Evolutionary conservation across 1,140 invertebrate species (phyloP).

Genomic region (Saccostrea glomerata): DNA sequence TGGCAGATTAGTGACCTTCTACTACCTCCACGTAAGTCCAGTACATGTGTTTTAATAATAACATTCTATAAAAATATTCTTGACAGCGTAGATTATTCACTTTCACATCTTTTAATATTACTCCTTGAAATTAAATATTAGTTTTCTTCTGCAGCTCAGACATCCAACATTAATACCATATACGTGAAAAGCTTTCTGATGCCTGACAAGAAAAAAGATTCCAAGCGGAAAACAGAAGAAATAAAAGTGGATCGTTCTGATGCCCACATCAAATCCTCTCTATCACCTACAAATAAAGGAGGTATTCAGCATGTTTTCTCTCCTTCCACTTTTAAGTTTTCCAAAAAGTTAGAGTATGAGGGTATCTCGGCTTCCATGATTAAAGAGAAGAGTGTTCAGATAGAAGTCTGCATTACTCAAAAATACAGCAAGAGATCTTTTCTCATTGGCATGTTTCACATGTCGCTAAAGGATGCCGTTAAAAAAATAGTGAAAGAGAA

Average conservation of each 20-base stretch:
- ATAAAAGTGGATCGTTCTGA: slow-evolving; percentile 64
- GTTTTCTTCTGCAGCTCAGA: slow-evolving; percentile 65
- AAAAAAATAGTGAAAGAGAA: slow-evolving; percentile 72
- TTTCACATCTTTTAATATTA: no score
- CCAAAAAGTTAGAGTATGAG: slow-evolving; percentile 70
- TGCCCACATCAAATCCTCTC: slow-evolving; percentile 51
- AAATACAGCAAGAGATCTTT: slow-evolving; percentile 70
- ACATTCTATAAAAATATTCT: no score
- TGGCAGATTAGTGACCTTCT: slow-evolving; percentile 75
- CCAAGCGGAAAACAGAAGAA: slow-evolving; percentile 74
- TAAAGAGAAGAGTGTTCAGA: slow-evolving; percentile 65
- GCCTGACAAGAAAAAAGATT: slow-evolving; percentile 72
- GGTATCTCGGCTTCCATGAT: slow-evolving; percentile 66
- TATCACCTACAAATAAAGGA: slow-evolving; percentile 53
- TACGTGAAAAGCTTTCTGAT: slow-evolving; percentile 74
- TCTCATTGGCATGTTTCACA: slow-evolving; percentile 70
- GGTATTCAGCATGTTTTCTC: slow-evolving; percentile 72
- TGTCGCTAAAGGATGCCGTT: slow-evolving; percentile 71
- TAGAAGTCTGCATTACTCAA: slow-evolving; percentile 75
- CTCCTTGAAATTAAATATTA: background rate
- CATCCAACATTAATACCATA: slow-evolving; percentile 74
- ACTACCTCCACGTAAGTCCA: slow-evolving; percentile 74
- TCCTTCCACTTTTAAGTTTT: slow-evolving; percentile 74
- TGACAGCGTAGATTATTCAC: no score
- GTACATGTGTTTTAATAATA: background rate